These are phyloP conservation scores for Strigamia transsilvanica DNA, from an alignment of 2,888 invertebrate species.

Conservation along the genomic window DNA sequence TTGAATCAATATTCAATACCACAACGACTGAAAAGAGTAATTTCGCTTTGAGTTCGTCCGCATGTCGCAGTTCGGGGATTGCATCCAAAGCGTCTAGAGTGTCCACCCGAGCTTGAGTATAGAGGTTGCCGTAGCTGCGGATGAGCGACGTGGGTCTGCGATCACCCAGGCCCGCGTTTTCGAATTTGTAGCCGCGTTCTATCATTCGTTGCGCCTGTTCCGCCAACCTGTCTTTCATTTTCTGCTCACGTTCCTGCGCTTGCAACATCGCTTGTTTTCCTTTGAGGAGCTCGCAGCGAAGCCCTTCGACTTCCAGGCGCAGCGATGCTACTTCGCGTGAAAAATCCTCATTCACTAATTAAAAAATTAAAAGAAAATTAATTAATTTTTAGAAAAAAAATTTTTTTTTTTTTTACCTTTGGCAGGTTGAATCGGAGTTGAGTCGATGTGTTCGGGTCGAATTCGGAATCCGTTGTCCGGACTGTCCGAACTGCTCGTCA, in stretches of 20 bases:
- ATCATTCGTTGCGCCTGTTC: conserved; percentile 61
- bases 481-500: too few species aligned
- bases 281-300: conserved; percentile 65
- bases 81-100: conserved; percentile 85
- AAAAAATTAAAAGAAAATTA: too few species aligned
- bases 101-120: conserved; percentile 83
- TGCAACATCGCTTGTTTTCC: conserved; percentile 64
- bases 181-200: conserved; percentile 61
- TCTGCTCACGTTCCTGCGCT: conserved; percentile 65
- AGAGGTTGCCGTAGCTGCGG: conserved; percentile 83
- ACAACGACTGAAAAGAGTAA: conserved; percentile 95
- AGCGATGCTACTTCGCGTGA: conserved; percentile 61
- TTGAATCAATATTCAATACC: conserved; percentile 67
- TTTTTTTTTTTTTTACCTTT: conserved; percentile 41
- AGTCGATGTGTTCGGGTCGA: too few species aligned
- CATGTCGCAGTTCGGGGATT: conserved; percentile 80
- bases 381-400: background rate
- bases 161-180: conserved; percentile 62
- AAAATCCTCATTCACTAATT: background rate
- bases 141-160: conserved; percentile 69
- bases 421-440: background rate
- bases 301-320: conserved; percentile 64
- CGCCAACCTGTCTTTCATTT: conserved; percentile 64
- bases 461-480: too few species aligned
- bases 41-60: conserved; percentile 90